Conservation (phyloP, 2,113 vertebrate genomes). For the Osmerus eperlanus region DNA sequence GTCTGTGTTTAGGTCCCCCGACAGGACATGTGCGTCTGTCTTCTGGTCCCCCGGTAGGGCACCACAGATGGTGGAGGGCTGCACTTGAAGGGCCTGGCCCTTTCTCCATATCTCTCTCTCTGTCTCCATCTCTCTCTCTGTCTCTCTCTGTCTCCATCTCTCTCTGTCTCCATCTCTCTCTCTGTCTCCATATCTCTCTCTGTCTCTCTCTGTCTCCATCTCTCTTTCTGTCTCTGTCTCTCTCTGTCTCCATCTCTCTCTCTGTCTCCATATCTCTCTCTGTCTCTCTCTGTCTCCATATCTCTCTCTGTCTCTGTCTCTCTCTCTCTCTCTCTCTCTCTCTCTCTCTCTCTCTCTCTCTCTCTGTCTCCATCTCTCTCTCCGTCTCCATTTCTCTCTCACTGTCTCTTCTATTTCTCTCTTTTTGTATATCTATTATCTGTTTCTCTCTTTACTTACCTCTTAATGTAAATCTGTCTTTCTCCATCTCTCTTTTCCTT, state of each 20-base stretch:
- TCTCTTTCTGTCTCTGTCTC: neutral
- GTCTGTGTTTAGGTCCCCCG: constrained; percentile 41
- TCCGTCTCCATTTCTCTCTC: neutral
- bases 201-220: neutral
- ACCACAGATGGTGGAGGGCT: constrained; percentile 42
- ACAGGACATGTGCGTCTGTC: constrained; percentile 40
- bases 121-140: neutral
- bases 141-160: neutral
- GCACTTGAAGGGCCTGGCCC: constrained; percentile 27
- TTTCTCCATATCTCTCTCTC: neutral
- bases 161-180: neutral
- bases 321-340: neutral
- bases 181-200: neutral
- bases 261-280: neutral
- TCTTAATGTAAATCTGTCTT: neutral
- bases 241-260: neutral
- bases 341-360: neutral
- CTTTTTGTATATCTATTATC: neutral
- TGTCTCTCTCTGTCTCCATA: no score
- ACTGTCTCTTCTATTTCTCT: neutral
- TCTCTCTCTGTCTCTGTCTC: neutral
- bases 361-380: neutral
- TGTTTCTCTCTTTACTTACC: neutral
- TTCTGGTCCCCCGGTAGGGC: constrained; percentile 38
- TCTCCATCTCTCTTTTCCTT: neutral